A percentile compares a stretch with the other conserved stretches of the same genome.
These are phyloP conservation scores for Alcis repandata DNA, from an alignment of 2,888 invertebrate genomes.

Conservation along the genomic window DNA sequence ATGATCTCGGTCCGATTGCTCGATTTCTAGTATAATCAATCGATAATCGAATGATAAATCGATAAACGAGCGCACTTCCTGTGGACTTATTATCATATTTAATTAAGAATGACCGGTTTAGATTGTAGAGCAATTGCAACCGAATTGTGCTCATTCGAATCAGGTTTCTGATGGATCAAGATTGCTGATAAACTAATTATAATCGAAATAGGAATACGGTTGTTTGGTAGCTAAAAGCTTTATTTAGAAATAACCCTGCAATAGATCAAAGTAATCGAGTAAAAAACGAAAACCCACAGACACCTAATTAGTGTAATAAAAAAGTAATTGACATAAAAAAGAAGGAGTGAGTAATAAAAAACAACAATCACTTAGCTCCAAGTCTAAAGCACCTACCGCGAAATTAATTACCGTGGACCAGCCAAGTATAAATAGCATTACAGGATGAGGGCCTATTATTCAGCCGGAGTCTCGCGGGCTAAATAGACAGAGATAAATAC, in stretches of 20 bases:
- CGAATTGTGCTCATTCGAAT: constrained; percentile 21
- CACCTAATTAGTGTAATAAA: not conserved
- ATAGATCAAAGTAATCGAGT: too few relatives aligned
- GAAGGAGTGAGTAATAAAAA: too few relatives aligned
- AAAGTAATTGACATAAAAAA: not conserved
- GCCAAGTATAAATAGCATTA: constrained; percentile 41
- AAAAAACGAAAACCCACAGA: too few relatives aligned
- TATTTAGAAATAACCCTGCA: not conserved
- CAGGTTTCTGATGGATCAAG: not conserved
- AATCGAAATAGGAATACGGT: not conserved
- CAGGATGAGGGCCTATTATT: constrained; percentile 40
- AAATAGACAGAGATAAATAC: constrained; percentile 39
- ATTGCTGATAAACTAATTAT: constrained; percentile 15
- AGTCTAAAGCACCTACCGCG: constrained; percentile 16
- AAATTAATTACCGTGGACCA: constrained; percentile 44
- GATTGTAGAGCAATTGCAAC: constrained; percentile 19
- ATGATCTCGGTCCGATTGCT: not conserved
- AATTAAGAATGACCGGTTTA: constrained; percentile 24
- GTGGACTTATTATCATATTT: constrained; percentile 26
- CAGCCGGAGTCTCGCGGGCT: constrained; percentile 26
- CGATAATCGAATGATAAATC: constrained; percentile 26
- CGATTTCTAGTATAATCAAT: constrained; percentile 6
- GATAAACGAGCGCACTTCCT: constrained; percentile 27
- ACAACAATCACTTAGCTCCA: constrained; percentile 19
- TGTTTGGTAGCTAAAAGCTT: not conserved